These are phyloP conservation scores for Bhutanitis thaidina DNA, from an alignment of 2,888 invertebrate species.

Conservation along the genomic window DNA sequence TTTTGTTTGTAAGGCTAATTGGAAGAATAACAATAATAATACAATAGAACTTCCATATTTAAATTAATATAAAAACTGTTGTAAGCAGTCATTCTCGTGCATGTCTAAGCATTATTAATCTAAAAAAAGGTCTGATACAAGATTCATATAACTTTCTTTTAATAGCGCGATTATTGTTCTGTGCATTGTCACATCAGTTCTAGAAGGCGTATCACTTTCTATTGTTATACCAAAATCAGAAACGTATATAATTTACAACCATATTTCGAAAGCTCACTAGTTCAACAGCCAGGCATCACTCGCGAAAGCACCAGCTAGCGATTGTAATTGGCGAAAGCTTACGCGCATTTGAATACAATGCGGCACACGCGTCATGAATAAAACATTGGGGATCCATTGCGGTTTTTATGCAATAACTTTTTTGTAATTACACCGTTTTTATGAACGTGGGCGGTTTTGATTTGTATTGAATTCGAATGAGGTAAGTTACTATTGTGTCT, in stretches of 20 bases:
- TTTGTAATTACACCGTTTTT: slow-evolving; percentile 47
- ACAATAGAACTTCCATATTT: too few species aligned
- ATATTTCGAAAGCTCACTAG: slow-evolving; percentile 35
- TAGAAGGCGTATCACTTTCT: slow-evolving; percentile 7
- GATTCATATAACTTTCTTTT: not conserved
- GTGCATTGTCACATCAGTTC: not conserved
- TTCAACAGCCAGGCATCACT: slow-evolving; percentile 41
- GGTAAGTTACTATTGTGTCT: not conserved
- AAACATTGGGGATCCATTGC: slow-evolving; percentile 48
- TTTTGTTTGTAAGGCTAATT: too few species aligned
- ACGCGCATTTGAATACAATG: slow-evolving; percentile 73
- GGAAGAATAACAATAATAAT: too few species aligned
- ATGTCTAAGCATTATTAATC: too few species aligned
- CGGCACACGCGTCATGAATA: slow-evolving; percentile 52
- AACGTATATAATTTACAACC: slow-evolving; percentile 7
- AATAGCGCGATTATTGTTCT: not conserved
- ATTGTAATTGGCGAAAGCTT: slow-evolving; percentile 71
- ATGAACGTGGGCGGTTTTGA: slow-evolving; percentile 30
- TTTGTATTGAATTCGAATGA: slow-evolving; percentile 19
- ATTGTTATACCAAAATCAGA: slow-evolving; percentile 13
- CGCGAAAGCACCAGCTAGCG: slow-evolving; percentile 46
- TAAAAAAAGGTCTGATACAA: too few species aligned
- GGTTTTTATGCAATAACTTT: slow-evolving; percentile 58
- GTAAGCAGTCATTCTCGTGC: too few species aligned
- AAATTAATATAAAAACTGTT: too few species aligned